phyloP scores from a whole-genome alignment of 2,797 vertebrate species.

The Tolypeutes matacus region DNA sequence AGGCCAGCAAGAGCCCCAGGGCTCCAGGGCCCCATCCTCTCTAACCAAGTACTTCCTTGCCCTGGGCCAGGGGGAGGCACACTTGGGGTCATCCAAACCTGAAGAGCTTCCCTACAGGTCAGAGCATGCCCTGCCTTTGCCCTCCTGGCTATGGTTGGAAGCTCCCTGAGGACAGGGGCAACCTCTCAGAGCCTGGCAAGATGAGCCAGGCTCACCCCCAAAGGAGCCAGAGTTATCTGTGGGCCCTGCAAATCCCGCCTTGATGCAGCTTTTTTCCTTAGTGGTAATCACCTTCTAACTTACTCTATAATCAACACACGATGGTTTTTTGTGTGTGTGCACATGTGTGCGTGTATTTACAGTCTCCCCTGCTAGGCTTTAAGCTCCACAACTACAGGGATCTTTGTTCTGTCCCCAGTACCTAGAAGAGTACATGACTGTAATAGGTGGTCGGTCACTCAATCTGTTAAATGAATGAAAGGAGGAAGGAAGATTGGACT shows the following conservation, averaged over 20 bases:
- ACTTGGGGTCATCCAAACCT: not conserved
- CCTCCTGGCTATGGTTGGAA: not conserved
- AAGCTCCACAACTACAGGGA: not conserved
- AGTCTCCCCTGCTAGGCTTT: not conserved
- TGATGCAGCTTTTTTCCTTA: not conserved
- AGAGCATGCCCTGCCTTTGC: not conserved
- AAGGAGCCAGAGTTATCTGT: not conserved
- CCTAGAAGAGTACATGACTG: not conserved
- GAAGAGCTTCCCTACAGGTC: not conserved
- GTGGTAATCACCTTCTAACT: not conserved
- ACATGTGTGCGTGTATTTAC: not conserved
- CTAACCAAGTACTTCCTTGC: not conserved
- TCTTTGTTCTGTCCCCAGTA: not conserved
- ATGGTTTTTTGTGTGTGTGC: not conserved
- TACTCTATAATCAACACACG: not conserved
- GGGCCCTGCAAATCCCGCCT: not conserved
- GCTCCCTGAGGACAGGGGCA: not conserved
- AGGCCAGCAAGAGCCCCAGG: not conserved
- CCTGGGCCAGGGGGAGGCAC: not conserved
- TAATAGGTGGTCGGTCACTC: not conserved
- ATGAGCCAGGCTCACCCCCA: not conserved
- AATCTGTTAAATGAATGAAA: slow-evolving; percentile 4
- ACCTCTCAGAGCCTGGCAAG: not conserved
- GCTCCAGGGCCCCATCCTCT: not conserved
- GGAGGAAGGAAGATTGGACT: not conserved